A percentile compares a stretch with the other conserved stretches of the same genome.
These are phyloP conservation scores for Chiloscyllium punctatum DNA, from an alignment of 2,797 vertebrate species.

Conservation along the genomic window DNA sequence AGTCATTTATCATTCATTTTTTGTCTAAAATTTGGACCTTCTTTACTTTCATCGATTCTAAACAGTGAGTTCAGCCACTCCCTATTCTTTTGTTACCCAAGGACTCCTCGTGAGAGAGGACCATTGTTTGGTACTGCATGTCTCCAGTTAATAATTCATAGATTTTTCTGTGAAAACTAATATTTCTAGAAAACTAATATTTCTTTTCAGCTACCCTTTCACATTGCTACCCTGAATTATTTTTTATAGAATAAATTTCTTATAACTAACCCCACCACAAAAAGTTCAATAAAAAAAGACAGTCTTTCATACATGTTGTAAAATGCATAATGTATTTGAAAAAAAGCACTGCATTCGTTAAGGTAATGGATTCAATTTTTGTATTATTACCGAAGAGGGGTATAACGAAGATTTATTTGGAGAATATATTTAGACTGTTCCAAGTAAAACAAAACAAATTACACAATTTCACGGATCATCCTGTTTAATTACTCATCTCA, in stretches of 20 bases:
- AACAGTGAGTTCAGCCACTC: slow-evolving; percentile 30
- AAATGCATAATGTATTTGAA: neutral
- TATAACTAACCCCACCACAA: neutral
- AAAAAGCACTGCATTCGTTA: neutral
- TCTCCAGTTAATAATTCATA: neutral
- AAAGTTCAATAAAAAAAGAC: neutral
- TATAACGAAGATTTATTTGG: neutral
- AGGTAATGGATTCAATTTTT: too few relatives aligned
- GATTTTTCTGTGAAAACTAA: neutral
- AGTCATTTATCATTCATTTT: neutral
- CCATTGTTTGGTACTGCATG: neutral
- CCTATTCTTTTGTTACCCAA: slow-evolving; percentile 35
- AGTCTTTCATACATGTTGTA: neutral
- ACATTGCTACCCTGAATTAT: neutral
- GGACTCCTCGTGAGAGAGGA: slow-evolving; percentile 25
- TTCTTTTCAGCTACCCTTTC: too few relatives aligned
- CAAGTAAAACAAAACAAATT: neutral
- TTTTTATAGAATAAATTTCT: neutral
- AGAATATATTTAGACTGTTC: neutral
- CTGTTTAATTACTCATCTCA: neutral
- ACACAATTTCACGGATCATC: neutral
- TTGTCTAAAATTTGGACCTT: neutral
- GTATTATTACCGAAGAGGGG: neutral
- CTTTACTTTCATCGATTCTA: slow-evolving; percentile 15
- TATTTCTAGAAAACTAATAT: too few relatives aligned